Conservation (phyloP, 2,797 vertebrate species). For the Melanotaenia pygmaea region DNA sequence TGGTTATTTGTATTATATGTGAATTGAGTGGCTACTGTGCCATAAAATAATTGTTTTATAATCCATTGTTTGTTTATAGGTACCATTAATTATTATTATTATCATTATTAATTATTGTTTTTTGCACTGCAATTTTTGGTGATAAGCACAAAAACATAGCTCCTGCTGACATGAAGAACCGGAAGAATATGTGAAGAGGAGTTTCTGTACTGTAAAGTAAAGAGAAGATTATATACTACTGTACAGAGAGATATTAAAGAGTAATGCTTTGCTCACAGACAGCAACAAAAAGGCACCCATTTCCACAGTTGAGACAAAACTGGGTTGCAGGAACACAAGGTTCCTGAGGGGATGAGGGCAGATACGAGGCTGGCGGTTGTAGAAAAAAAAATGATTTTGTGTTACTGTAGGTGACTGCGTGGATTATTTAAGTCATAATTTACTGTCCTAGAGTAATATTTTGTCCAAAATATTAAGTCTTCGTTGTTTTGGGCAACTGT, state of each 20-base stretch:
- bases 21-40: slow-evolving; percentile 98
- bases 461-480: slow-evolving; percentile 31
- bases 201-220: slow-evolving; percentile 95
- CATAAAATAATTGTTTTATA: slow-evolving; percentile 96
- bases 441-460: slow-evolving; percentile 32
- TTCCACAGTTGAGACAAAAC: slow-evolving; percentile 52
- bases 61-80: slow-evolving; percentile 91
- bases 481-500: slow-evolving; percentile 10
- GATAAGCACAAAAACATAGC: slow-evolving; percentile 99
- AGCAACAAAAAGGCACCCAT: slow-evolving; percentile 62
- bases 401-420: slow-evolving; percentile 27
- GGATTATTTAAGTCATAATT: slow-evolving; percentile 47
- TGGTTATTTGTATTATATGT: slow-evolving; percentile 99
- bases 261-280: slow-evolving; percentile 69
- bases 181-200: slow-evolving; percentile 94
- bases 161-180: slow-evolving; percentile 98
- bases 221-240: slow-evolving; percentile 87
- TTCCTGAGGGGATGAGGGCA: slow-evolving; percentile 42
- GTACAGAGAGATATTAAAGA: slow-evolving; percentile 88
- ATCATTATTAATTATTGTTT: slow-evolving; percentile 92
- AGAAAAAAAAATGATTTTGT: slow-evolving; percentile 42
- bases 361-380: slow-evolving; percentile 51
- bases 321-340: slow-evolving; percentile 55
- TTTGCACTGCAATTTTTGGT: slow-evolving; percentile 99
- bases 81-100: slow-evolving; percentile 86